A percentile compares a stretch with the other conserved stretches of the same genome.
phyloP scores from a whole-genome alignment of 2,113 vertebrate species.

The Passer domesticus region DNA sequence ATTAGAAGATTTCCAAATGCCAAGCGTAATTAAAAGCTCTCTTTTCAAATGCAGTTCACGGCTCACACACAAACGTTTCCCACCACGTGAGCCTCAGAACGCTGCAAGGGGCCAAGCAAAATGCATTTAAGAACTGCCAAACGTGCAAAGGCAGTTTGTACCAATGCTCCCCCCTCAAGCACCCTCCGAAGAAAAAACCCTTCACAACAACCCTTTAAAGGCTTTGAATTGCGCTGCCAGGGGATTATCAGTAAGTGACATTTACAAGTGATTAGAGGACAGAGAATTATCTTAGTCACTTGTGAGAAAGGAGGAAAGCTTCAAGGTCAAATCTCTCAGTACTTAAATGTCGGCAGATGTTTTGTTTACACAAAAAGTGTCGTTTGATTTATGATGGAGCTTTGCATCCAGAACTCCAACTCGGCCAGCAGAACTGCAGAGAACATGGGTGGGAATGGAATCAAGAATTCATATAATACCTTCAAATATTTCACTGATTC shows the following conservation, averaged over 20 bases:
- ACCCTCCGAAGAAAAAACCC: neutral
- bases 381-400: constrained; percentile 48
- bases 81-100: constrained; percentile 56
- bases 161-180: neutral
- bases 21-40: constrained; percentile 63
- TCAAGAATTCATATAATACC: constrained; percentile 13
- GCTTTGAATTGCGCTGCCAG: constrained; percentile 52
- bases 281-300: constrained; percentile 65
- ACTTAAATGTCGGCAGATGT: constrained; percentile 62
- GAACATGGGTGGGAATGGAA: constrained; percentile 18
- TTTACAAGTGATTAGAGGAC: constrained; percentile 66
- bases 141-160: constrained; percentile 58
- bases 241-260: constrained; percentile 65
- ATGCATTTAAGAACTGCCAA: constrained; percentile 59
- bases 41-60: constrained; percentile 62
- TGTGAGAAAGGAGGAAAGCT: constrained; percentile 59
- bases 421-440: neutral
- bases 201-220: constrained; percentile 59
- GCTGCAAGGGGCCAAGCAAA: constrained; percentile 50
- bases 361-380: constrained; percentile 54
- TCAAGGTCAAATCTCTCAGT: constrained; percentile 56
- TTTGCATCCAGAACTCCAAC: neutral
- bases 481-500: constrained; percentile 24
- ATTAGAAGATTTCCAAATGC: constrained; percentile 42
- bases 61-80: constrained; percentile 47